Conservation (phyloP, 2,797 vertebrate species). For the Thripadectes ignobilis region DNA sequence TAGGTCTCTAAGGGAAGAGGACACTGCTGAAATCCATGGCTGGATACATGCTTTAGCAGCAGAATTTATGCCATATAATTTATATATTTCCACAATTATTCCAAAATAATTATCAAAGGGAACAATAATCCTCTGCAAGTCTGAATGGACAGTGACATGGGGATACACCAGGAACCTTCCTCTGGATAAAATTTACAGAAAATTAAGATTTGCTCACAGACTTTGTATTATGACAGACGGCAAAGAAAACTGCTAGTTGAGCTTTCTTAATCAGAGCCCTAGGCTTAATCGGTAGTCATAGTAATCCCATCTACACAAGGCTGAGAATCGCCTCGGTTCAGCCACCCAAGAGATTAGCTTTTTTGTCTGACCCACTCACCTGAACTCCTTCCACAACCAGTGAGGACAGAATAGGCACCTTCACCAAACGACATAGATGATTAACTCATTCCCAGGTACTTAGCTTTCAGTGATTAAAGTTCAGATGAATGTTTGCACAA, state of each 20-base stretch:
- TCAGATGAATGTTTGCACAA: background rate
- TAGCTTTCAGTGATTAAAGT: background rate
- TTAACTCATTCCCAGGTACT: background rate
- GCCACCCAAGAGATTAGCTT: background rate
- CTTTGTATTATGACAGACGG: background rate
- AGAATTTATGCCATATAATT: background rate
- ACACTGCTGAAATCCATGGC: background rate
- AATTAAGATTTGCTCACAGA: background rate
- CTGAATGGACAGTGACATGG: background rate
- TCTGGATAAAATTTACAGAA: background rate
- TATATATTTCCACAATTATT: background rate
- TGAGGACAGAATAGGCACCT: background rate
- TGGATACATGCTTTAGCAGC: background rate
- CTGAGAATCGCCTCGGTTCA: background rate
- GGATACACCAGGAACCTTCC: background rate
- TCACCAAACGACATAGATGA: background rate
- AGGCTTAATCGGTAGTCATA: background rate
- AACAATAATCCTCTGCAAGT: background rate
- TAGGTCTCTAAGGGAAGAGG: background rate
- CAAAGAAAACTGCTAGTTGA: background rate
- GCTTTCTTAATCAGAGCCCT: background rate
- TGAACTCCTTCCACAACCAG: fast-evolving
- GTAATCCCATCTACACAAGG: background rate
- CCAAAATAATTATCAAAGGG: background rate
- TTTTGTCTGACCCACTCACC: background rate